Base-by-base conservation (phyloP, 2,113 vertebrate genomes). In the Toxotes chatareus region DNA sequence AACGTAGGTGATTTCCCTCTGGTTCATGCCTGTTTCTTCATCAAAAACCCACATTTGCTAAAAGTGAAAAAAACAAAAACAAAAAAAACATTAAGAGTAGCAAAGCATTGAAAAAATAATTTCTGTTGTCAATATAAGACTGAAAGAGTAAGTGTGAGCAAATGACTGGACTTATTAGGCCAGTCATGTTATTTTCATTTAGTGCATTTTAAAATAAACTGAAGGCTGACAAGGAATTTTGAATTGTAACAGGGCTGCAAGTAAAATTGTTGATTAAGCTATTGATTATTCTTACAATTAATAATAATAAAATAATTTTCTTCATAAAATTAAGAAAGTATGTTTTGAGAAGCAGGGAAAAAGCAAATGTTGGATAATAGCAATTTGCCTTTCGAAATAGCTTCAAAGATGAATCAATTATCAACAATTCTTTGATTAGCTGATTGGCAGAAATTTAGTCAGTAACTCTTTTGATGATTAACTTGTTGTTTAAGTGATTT, bases 41-140 rank as follows among this genome's bases (percentile, higher is more conserved):
- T 99, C 98, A 90, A 97, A 99, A 60, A 99, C 98, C 98, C 98
- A 99, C 98, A 99, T 98, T 93, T 95, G 86, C 98, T 99, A 89
- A 49, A 95, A 36, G 75, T 53, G 19, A 82, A 11, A 69, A 59
- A 69, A 42, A 4, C 79, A 12, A 1, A 38, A 63, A 57, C 7
- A n/a, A 8, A 14, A 27, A 3, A 40, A 53, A 53, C 38, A 60
- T 42, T 4, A 46, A 34, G n/a, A 21, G 11, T 11, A 49, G 17
- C 16, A 53, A 10, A n/a, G 1, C 21, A 55, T 4, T 23, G 9
- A 3, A 53, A 38, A 53, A 27, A 27, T 27, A 27, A 1, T 27
- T 61, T n/a, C 16, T 11, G n/a, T 14, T 57, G 68, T 36, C 10
- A n/a, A 53, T n/a, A n/a, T 21, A 10, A 21, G 21, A 53, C 51